Conservation (phyloP, 1,140 invertebrate genomes). For the Micrasema longulum region DNA sequence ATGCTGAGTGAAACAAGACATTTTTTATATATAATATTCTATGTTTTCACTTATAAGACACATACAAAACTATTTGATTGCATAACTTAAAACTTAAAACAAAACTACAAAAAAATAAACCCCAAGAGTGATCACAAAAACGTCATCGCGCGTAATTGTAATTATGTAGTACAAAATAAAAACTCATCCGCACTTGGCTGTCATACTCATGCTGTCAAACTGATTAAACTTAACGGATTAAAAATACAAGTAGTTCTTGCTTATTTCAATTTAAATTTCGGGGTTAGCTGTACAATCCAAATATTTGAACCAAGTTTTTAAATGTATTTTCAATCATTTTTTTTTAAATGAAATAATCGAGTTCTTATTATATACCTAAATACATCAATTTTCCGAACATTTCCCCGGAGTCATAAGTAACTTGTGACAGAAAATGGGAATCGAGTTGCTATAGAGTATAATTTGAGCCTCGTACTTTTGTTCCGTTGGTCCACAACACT, state of each 20-base stretch:
- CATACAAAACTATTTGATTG: conserved; percentile 30
- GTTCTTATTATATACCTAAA: no score
- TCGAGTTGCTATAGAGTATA: no score
- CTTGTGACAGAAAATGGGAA: no score
- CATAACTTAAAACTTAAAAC: conserved; percentile 34
- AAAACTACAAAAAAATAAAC: conserved; percentile 17
- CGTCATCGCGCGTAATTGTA: conserved; percentile 24
- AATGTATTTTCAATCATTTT: no score
- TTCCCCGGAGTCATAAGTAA: no score
- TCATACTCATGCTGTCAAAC: background rate
- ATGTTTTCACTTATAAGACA: conserved; percentile 8
- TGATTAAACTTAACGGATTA: background rate
- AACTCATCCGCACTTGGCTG: background rate
- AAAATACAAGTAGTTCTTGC: conserved; percentile 2
- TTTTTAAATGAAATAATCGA: no score
- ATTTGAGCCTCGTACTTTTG: no score
- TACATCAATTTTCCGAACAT: no score
- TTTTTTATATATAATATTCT: conserved; percentile 18
- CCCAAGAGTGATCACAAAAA: conserved; percentile 5
- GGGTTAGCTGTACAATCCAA: background rate
- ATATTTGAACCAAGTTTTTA: no score
- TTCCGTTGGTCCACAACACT: no score
- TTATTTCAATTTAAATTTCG: background rate
- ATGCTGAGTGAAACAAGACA: conserved; percentile 54
- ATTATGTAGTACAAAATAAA: background rate